Evolutionary conservation across 2,888 invertebrate genomes (phyloP).

Genomic region (Atrina japonica): DNA sequence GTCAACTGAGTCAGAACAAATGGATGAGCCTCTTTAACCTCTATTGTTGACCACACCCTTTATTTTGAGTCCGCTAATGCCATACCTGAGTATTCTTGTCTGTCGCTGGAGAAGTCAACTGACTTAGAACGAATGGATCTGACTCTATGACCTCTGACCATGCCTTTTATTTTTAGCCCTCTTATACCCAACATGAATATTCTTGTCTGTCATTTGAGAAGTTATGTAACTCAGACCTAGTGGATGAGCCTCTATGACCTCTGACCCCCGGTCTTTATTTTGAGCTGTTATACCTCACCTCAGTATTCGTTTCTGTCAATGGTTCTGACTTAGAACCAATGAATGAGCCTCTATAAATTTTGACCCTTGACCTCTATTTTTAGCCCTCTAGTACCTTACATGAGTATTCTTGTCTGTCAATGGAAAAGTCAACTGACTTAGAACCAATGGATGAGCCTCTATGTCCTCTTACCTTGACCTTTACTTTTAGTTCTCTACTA

Average conservation of each 20-base stretch:
- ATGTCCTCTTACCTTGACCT: constrained; percentile 64
- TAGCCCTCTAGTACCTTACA: constrained; percentile 61
- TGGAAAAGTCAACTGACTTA: constrained; percentile 85
- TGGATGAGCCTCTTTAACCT: constrained; percentile 82
- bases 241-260: too few species aligned
- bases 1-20: constrained; percentile 89
- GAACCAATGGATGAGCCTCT: constrained; percentile 86
- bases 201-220: constrained; percentile 83
- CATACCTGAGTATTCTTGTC: constrained; percentile 83
- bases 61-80: constrained; percentile 38
- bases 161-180: too few species aligned
- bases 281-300: too few species aligned
- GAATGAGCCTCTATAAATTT: too few species aligned
- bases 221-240: constrained; percentile 89
- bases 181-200: too few species aligned
- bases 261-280: too few species aligned
- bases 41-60: constrained; percentile 55
- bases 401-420: constrained; percentile 84
- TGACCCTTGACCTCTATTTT: too few species aligned
- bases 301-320: too few species aligned
- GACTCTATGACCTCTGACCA: constrained; percentile 66
- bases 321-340: too few species aligned
- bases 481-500: too few species aligned
- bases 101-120: constrained; percentile 84
- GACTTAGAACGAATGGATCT: constrained; percentile 88